Evolutionary conservation across 1,140 invertebrate species (phyloP).

Genomic region (Pararge aegeria): DNA sequence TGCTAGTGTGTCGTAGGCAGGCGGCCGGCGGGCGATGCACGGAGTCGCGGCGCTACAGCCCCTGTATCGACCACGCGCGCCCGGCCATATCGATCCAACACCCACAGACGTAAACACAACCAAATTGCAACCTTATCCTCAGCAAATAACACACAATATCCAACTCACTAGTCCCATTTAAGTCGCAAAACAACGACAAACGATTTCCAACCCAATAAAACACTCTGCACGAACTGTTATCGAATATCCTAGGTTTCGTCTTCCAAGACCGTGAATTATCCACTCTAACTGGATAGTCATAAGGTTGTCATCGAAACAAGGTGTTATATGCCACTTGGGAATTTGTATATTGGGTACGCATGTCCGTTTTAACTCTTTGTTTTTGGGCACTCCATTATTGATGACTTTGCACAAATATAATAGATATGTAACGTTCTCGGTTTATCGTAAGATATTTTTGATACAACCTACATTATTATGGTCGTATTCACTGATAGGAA

Average conservation of each 20-base stretch:
- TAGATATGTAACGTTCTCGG: background rate
- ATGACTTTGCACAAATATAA: background rate
- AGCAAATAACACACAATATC: slow-evolving; percentile 40
- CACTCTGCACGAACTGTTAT: slow-evolving; percentile 52
- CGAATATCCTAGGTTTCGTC: slow-evolving; percentile 37
- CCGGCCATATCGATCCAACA: slow-evolving; percentile 62
- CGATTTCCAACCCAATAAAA: slow-evolving; percentile 63
- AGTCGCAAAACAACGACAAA: slow-evolving; percentile 36
- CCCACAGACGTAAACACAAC: slow-evolving; percentile 36
- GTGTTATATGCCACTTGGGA: slow-evolving; percentile 48
- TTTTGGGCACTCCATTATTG: slow-evolving; percentile 17
- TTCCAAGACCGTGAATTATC: slow-evolving; percentile 63
- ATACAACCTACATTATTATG: no score
- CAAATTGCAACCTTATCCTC: slow-evolving; percentile 59
- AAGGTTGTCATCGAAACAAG: slow-evolving; percentile 48
- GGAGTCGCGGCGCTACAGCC: slow-evolving; percentile 11
- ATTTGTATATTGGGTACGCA: slow-evolving; percentile 62
- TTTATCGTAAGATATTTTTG: background rate
- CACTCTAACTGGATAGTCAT: slow-evolving; percentile 59
- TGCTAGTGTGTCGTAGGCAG: slow-evolving; percentile 42
- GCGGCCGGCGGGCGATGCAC: slow-evolving; percentile 39
- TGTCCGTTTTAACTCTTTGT: slow-evolving; percentile 49
- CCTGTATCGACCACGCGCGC: slow-evolving; percentile 67
- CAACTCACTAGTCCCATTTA: slow-evolving; percentile 2
- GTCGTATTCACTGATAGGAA: no score